Percentiles rank a stretch among this genome's conserved stretches.
Evolutionary conservation across 2,888 invertebrate genomes (phyloP).

Genomic region (Yponomeuta cagnagella): DNA sequence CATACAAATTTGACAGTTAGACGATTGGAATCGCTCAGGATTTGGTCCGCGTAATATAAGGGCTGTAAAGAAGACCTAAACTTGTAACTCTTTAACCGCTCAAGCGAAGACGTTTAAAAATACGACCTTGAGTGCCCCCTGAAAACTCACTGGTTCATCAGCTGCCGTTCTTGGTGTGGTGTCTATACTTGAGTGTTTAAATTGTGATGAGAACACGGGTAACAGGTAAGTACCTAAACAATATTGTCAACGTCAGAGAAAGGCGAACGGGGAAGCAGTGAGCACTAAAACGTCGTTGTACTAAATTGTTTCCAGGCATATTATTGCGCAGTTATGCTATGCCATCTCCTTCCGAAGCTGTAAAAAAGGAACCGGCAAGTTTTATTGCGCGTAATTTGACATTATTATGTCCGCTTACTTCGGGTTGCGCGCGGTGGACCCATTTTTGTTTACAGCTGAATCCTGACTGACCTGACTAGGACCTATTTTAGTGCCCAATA

Average conservation of each 20-base stretch:
- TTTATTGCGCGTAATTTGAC: background rate
- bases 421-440: background rate
- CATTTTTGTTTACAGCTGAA: background rate
- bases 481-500: too few species aligned
- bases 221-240: background rate
- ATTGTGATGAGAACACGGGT: background rate
- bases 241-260: background rate
- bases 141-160: too few species aligned
- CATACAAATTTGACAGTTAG: too few species aligned
- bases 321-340: background rate
- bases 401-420: background rate
- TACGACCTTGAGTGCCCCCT: too few species aligned
- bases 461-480: background rate
- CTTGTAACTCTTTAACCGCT: too few species aligned
- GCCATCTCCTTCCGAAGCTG: background rate
- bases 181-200: too few species aligned
- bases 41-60: too few species aligned
- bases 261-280: background rate
- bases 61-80: too few species aligned
- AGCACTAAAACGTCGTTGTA: background rate
- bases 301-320: background rate
- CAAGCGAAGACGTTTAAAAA: too few species aligned
- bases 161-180: too few species aligned
- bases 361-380: background rate
- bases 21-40: too few species aligned